Evolutionary conservation across 2,113 vertebrate species (phyloP).

Genomic region (Corvus cornix): DNA sequence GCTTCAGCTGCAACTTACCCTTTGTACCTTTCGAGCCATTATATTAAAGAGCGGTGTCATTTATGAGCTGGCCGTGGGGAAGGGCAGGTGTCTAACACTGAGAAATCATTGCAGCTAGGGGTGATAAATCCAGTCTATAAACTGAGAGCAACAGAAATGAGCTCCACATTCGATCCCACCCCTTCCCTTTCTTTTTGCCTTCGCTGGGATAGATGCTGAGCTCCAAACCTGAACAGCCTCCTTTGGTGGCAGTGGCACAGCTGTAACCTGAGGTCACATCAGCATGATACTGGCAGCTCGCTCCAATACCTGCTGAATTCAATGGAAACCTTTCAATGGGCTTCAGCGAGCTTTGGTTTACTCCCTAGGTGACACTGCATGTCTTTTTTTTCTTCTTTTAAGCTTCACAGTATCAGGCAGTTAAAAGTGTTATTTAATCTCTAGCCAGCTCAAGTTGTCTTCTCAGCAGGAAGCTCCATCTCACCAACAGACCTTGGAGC

Average conservation of each 20-base stretch:
- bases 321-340: neutral
- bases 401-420: constrained; percentile 8
- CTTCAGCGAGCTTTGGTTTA: constrained; percentile 7
- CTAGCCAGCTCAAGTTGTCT: constrained; percentile 6
- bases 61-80: constrained; percentile 25
- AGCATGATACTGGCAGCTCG: constrained; percentile 5
- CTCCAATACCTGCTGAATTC: constrained; percentile 39
- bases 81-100: constrained; percentile 42
- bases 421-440: constrained; percentile 50
- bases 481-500: constrained; percentile 1
- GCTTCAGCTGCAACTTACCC: constrained; percentile 51
- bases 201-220: neutral
- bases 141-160: neutral
- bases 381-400: neutral
- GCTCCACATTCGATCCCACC: neutral
- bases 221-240: neutral
- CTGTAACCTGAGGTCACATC: constrained; percentile 16
- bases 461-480: neutral
- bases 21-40: constrained; percentile 46
- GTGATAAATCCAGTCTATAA: constrained; percentile 50
- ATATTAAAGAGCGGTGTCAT: constrained; percentile 40
- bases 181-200: neutral
- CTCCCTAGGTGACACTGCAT: constrained; percentile 16
- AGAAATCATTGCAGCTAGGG: constrained; percentile 1
- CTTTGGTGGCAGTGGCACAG: neutral